Evolutionary conservation across 2,888 invertebrate species (phyloP).

Genomic region (Aphidius colemani): DNA sequence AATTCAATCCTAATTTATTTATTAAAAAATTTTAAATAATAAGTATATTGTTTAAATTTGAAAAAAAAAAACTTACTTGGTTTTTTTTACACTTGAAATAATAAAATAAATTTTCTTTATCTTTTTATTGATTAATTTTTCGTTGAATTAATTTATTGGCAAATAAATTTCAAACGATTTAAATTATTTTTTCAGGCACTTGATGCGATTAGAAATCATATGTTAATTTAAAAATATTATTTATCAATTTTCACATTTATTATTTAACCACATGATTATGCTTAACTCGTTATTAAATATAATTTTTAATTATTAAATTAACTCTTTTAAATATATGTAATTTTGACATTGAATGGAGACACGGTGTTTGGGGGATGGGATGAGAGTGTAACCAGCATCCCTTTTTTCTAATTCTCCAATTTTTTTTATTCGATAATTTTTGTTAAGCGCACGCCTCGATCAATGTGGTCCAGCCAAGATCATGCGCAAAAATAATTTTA

Average conservation of each 20-base stretch:
- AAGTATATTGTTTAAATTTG: background rate
- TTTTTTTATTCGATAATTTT: slow-evolving; percentile 12
- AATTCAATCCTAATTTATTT: background rate
- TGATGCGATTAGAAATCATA: slow-evolving; percentile 37
- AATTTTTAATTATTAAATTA: slow-evolving; percentile 19
- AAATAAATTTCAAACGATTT: slow-evolving; percentile 15
- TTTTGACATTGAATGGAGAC: slow-evolving; percentile 48
- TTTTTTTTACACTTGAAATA: background rate
- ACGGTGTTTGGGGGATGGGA: slow-evolving; percentile 44
- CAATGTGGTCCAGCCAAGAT: slow-evolving; percentile 45
- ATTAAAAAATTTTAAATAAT: background rate
- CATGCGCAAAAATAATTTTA: slow-evolving; percentile 38
- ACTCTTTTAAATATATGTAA: slow-evolving; percentile 39
- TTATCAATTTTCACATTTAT: slow-evolving; percentile 36
- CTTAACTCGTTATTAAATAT: slow-evolving; percentile 23
- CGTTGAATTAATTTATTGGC: no score
- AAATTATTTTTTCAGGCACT: slow-evolving; percentile 41
- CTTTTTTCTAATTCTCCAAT: slow-evolving; percentile 24
- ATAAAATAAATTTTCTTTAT: background rate
- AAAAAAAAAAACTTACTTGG: background rate
- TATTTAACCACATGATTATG: slow-evolving; percentile 45
- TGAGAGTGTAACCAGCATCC: slow-evolving; percentile 42
- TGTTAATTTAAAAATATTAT: slow-evolving; percentile 20
- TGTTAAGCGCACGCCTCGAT: slow-evolving; percentile 50
- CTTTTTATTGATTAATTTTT: background rate